Evolutionary conservation across 2,113 vertebrate genomes (phyloP), one percentile per base, ranked within the genome.

Genomic region (Saccopteryx bilineata): DNA sequence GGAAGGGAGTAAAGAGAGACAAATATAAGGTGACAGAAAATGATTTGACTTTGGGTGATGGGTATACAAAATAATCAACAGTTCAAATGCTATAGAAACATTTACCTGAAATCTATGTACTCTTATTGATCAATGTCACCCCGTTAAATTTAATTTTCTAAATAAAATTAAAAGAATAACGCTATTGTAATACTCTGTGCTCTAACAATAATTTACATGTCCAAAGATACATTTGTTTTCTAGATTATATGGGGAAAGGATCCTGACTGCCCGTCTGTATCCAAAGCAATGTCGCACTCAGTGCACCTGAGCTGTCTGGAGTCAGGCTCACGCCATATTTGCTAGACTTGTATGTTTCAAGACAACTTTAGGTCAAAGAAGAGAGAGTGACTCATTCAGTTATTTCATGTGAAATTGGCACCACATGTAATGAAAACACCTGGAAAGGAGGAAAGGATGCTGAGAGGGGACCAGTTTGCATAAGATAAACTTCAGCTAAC

Each of bases 401-500:
- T 54, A 63, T 76, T 86, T 83, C 1, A 21, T 33, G 11, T 26
- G 4, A 9, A 5, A 11, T 56, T 19, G 12, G 10, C 15, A 56
- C 9, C 24, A 1, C 78, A 9, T 50, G 33, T 58, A 80, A 9
- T 50, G 33, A 61, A 80, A 91, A 85, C 96, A 96, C 95, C 97
- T 96, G 96, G 84, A 48, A 92, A 94, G 76, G 74, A 56, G 28
- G 65, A 66, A 89, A 76, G 93, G 85, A 63, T 52, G 28, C 80
- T 56, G 61, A 81, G 56, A 93, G 28, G 19, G 74, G 79, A 76
- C 48, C 60, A 15, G 78, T 98, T 97, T 98, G 96, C 97, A 97
- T 96, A 95, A 83, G 63, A 83, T 93, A 97, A 97, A 97, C 83
- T 68, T 80, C 92, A 87, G 61, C 87, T 95, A 79, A 96, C 95